phyloP scores from a whole-genome alignment of 2,113 vertebrate genomes.

The human region GRCh38 chr3:182377001-182377500 shows the following conservation, averaged over 20 bases:
- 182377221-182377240: neutral
- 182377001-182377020: slow-evolving; percentile 41
- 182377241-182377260: neutral
- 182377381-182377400: neutral
- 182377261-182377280: neutral
- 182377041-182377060: slow-evolving; percentile 14
- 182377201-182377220: neutral
- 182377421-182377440: neutral
- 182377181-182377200: slow-evolving; percentile 40
- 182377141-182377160: neutral
- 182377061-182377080: slow-evolving; percentile 40
- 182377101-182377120: slow-evolving; percentile 19
- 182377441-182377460: neutral
- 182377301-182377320: neutral
- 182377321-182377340: neutral
- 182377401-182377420: neutral
- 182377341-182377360: neutral
- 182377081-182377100: neutral
- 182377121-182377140: neutral
- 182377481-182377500: neutral
- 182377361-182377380: neutral
- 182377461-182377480: neutral
- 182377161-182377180: slow-evolving; percentile 11
- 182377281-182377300: neutral
- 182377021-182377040: slow-evolving; percentile 36